These are phyloP conservation scores for Phenganax stokvisi DNA, from an alignment of 92 coral and sea anemone genomes.

Conservation along the genomic window DNA sequence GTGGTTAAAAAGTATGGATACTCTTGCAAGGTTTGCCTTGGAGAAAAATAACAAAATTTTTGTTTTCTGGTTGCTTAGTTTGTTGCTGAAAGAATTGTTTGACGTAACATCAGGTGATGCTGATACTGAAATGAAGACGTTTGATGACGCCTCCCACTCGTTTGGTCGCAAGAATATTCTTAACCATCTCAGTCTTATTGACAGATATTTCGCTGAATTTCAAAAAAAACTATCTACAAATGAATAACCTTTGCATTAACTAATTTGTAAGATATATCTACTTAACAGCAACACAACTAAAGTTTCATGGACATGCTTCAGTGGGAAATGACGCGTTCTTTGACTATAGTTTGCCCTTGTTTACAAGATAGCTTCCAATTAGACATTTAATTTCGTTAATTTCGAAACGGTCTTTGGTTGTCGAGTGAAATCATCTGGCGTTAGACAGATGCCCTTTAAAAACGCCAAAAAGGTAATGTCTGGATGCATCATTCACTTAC, in stretches of 20 bases:
- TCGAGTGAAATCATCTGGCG: no score
- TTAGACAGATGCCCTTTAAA: no score
- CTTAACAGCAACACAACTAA: not conserved
- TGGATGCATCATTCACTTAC: no score
- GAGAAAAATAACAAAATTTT: not conserved
- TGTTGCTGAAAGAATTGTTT: conserved; percentile 37
- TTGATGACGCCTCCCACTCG: conserved; percentile 35
- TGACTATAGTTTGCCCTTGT: not conserved
- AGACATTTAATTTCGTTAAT: no score
- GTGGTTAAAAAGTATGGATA: not conserved
- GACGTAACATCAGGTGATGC: conserved; percentile 31
- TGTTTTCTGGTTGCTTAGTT: conserved; percentile 10
- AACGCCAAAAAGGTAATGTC: no score
- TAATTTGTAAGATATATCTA: no score
- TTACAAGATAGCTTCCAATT: no score
- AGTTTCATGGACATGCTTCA: not conserved
- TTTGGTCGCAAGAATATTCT: conserved; percentile 38
- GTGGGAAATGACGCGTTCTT: not conserved
- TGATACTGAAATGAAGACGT: conserved; percentile 36
- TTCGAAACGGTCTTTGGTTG: no score
- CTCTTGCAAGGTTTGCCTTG: no score
- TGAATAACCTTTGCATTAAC: not conserved
- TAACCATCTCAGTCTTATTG: conserved; percentile 37
- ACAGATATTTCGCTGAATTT: conserved; percentile 39
- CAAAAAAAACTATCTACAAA: conserved; percentile 26